Evolutionary conservation across 2,113 vertebrate species (phyloP), one percentile per base, ranked within the genome.

Genomic region (Mola mola): DNA sequence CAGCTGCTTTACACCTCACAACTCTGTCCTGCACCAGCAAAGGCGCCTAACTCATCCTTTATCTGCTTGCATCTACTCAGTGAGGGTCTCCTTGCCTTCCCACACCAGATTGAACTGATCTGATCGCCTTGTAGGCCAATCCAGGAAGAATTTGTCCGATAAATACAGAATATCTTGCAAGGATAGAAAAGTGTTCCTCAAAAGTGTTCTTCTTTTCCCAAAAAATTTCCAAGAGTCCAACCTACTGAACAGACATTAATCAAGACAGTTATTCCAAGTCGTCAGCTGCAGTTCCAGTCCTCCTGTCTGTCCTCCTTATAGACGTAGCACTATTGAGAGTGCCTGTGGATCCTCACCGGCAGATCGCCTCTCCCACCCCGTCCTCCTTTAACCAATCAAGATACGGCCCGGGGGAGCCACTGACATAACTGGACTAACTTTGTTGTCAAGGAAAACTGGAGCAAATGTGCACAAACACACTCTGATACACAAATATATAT

Each of bases 331-430:
- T 36, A 72, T 75, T 81, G 79, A 75, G 72, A 82, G 74, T 17
- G 75, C 64, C 77, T 90, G 88, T 58, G 63, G 81, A 81, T 75
- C 71, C 66, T 85, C 79, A 82, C 57, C 43, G 20, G 37, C 81
- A 70, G 79, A 85, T 73, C 15, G 70, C 59, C 80, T 77, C 77
- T 82, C 87, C 87, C 86, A 82, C 71, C 77, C 75, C 41, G 46
- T 78, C 78, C 61, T 72, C 66, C 60, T 49, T 50, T 38, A 55
- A 78, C 91, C 88, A 92, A 92, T 92, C 84, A 81, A 83, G 85
- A 90, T 80, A 83, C 85, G 74, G 60, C 67, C 66, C 9, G 2
- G 41, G 47, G 51, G 63, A 82, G 66, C 46, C 8, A 26, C 49
- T 58, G 15, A 43, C 57, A 65, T 42, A 73, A 72, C 53, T 50